phyloP scores from a whole-genome alignment of 1,140 invertebrate species.

The Colletes latitarsis region DNA sequence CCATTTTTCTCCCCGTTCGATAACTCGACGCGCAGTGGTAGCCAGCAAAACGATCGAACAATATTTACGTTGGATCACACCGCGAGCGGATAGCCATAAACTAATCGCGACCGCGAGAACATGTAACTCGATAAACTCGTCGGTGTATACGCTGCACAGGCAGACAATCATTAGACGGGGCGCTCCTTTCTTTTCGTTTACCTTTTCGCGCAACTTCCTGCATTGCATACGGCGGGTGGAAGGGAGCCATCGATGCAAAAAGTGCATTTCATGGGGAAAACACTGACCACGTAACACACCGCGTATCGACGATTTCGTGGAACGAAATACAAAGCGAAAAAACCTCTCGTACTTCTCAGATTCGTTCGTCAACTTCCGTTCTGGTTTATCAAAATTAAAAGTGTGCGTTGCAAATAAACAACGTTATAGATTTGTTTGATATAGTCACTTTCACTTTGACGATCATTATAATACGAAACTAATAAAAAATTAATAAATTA shows the following conservation, averaged over 20 bases:
- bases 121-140: slow-evolving; percentile 16
- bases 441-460: no score
- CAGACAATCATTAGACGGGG: slow-evolving; percentile 6
- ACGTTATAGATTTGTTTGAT: no score
- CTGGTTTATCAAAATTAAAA: no score
- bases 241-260: neutral
- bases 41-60: slow-evolving; percentile 23
- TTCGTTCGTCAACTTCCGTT: no score
- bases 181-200: slow-evolving; percentile 33
- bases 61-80: slow-evolving; percentile 26
- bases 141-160: neutral
- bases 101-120: slow-evolving; percentile 13
- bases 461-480: no score
- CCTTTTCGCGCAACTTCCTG: slow-evolving; percentile 41
- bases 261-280: neutral
- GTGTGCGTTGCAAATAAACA: no score
- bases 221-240: slow-evolving; percentile 14
- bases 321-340: neutral
- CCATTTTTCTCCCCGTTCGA: neutral
- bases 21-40: slow-evolving; percentile 5
- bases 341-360: no score
- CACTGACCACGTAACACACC: neutral
- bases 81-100: slow-evolving; percentile 5
- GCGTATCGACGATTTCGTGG: neutral
- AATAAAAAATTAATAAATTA: no score